Evolutionary conservation across 2,113 vertebrate species (phyloP).

Genomic region (Abramis brama): DNA sequence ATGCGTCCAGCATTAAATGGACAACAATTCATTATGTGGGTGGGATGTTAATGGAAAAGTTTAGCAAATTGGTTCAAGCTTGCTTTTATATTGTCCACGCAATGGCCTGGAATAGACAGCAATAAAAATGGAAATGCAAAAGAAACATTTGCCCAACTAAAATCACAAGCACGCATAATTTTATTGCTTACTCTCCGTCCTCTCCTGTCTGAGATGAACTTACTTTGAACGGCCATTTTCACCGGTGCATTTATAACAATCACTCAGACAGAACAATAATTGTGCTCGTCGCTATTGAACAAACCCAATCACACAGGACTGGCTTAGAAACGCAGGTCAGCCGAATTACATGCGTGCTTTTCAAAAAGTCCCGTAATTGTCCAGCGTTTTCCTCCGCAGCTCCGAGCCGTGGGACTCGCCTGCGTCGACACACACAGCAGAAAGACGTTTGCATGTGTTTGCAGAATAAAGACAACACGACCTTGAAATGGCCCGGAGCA

Average conservation of each 20-base stretch:
- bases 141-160: slow-evolving; percentile 64
- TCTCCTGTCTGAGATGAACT: slow-evolving; percentile 63
- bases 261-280: slow-evolving; percentile 58
- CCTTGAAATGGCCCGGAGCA: slow-evolving; percentile 49
- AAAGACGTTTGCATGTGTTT: slow-evolving; percentile 48
- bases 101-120: slow-evolving; percentile 71
- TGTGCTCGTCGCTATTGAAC: background rate
- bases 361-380: background rate
- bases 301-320: background rate
- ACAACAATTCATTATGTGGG: slow-evolving; percentile 63
- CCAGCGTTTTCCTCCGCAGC: background rate
- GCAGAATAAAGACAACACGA: slow-evolving; percentile 52
- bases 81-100: slow-evolving; percentile 68
- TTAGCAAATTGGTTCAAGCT: slow-evolving; percentile 68
- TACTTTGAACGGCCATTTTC: slow-evolving; percentile 51
- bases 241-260: slow-evolving; percentile 66
- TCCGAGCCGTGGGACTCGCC: slow-evolving; percentile 22
- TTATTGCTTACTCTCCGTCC: slow-evolving; percentile 61
- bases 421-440: slow-evolving; percentile 41
- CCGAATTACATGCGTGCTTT: slow-evolving; percentile 10
- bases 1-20: slow-evolving; percentile 55
- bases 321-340: slow-evolving; percentile 35
- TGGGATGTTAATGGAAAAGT: slow-evolving; percentile 66
- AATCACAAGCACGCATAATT: slow-evolving; percentile 68
- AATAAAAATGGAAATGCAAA: slow-evolving; percentile 79